Evolutionary conservation across 1,140 invertebrate genomes (phyloP), one percentile per base, ranked within the genome.

Genomic region (Lordiphosa stackelbergi): DNA sequence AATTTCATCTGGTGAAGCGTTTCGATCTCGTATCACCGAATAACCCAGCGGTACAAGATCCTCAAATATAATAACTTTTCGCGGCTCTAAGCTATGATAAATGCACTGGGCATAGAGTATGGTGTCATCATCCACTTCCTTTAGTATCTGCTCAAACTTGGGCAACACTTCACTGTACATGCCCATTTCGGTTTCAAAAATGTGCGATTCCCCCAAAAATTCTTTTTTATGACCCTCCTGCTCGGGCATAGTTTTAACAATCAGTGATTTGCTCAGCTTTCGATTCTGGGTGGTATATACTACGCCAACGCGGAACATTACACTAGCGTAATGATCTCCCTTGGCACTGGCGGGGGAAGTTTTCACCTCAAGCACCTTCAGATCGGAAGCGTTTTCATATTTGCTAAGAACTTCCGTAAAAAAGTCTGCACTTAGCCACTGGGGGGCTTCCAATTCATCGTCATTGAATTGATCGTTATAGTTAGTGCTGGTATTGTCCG

Each of bases 311-410:
- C 85, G 68, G 4, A 86, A 86, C 66, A 87, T 87, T 6, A 87
- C 42, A 45, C 85, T 87, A 6, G 77, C 85, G 66, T 85, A 87
- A 37, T 87, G 85, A 62, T 87, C 85, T 0, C 75, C 79, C 40
- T 83, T 83, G 11, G 36, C 57, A 12, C 62, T 74, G 4, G 85
- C 85, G 4, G 85, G 85, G 4, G 69, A 69, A 0, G 72, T 57
- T 9, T 56, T 53, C 0, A 81, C 10, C 7, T 66, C 55, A 1
- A 37, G 16, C 0, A 86, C 56, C 19, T 63, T 51, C 1, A 81
- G 7, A 5, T 52, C 37, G 16, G 60, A 11, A 5, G 41, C 48
- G 5, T 59, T 57, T 22, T 78, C 58, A 35, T 71, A 41, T 2
- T 42, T n/a, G 0, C 11, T 38, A 0, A 86, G 54, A 6, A 73